A percentile compares a stretch with the other conserved stretches of the same genome.
phyloP scores from a whole-genome alignment of 2,797 vertebrate species.

The Peromyscus melanophrys region DNA sequence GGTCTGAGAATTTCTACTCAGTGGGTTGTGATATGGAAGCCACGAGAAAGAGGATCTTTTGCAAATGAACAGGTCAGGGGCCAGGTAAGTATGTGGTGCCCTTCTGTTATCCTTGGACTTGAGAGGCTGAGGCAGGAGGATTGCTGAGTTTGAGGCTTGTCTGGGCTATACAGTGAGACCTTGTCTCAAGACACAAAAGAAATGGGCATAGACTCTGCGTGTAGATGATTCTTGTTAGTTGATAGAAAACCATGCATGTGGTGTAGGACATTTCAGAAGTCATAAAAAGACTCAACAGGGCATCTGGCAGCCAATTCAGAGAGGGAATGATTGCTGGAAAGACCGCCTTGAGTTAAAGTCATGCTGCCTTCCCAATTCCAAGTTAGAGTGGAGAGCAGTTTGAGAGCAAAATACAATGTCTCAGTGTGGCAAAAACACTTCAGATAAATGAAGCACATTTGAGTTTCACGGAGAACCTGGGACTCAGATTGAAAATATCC shows the following conservation, averaged over 20 bases:
- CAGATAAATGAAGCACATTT: not conserved
- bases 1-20: not conserved
- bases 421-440: conserved; percentile 17
- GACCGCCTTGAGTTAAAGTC: not conserved
- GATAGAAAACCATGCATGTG: not conserved
- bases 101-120: not conserved
- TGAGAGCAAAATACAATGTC: conserved; percentile 31
- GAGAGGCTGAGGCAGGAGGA: not conserved
- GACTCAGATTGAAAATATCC: not conserved
- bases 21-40: not conserved
- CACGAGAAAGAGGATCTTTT: not conserved
- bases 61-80: not conserved
- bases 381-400: not conserved
- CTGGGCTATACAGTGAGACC: not conserved
- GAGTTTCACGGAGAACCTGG: not conserved
- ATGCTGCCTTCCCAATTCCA: not conserved
- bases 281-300: not conserved
- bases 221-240: not conserved
- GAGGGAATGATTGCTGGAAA: too few relatives aligned
- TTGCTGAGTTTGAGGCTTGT: not conserved
- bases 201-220: not conserved
- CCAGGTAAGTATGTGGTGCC: not conserved
- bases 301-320: not conserved
- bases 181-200: not conserved
- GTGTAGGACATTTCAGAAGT: not conserved